Percentiles rank a stretch among this genome's conserved stretches.
Evolutionary conservation across 2,797 vertebrate species (phyloP).

Genomic region (Peromyscus melanophrys): DNA sequence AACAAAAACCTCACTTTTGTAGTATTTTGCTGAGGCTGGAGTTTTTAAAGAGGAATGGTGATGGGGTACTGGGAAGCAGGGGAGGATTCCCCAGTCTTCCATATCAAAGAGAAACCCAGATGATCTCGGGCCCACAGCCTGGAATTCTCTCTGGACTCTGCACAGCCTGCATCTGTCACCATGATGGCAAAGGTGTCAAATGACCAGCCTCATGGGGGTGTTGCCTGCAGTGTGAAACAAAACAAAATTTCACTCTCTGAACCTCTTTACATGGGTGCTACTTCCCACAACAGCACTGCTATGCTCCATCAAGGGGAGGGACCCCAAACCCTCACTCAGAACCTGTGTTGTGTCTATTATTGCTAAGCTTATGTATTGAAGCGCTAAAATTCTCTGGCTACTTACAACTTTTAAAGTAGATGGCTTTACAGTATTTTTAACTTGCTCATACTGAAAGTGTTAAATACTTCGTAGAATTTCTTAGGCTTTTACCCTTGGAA

Average conservation of each 20-base stretch:
- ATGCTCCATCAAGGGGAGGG: slow-evolving; percentile 39
- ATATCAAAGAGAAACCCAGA: slow-evolving; percentile 81
- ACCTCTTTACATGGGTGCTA: slow-evolving; percentile 80
- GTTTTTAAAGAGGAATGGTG: slow-evolving; percentile 30
- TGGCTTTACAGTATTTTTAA: slow-evolving; percentile 31
- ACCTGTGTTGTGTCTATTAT: slow-evolving; percentile 7
- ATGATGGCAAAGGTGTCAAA: slow-evolving; percentile 78
- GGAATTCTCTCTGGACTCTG: slow-evolving; percentile 70
- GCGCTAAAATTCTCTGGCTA: slow-evolving; percentile 54
- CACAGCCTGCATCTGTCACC: slow-evolving; percentile 76
- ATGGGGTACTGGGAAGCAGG: neutral
- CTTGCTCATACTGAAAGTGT: slow-evolving; percentile 38
- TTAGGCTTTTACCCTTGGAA: slow-evolving; percentile 51
- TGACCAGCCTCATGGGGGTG: slow-evolving; percentile 65
- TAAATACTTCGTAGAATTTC: slow-evolving; percentile 19
- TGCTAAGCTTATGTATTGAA: slow-evolving; percentile 39
- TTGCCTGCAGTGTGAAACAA: slow-evolving; percentile 80
- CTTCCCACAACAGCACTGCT: slow-evolving; percentile 74
- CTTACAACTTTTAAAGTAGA: slow-evolving; percentile 25
- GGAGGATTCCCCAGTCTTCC: slow-evolving; percentile 48
- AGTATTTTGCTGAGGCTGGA: slow-evolving; percentile 14
- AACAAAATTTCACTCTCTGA: slow-evolving; percentile 81
- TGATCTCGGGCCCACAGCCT: slow-evolving; percentile 70
- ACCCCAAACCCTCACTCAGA: slow-evolving; percentile 20
- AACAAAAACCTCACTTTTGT: neutral